Evolutionary conservation across 2,113 vertebrate genomes (phyloP), one percentile per base, ranked within the genome.

Genomic region (Oostethus manadensis): DNA sequence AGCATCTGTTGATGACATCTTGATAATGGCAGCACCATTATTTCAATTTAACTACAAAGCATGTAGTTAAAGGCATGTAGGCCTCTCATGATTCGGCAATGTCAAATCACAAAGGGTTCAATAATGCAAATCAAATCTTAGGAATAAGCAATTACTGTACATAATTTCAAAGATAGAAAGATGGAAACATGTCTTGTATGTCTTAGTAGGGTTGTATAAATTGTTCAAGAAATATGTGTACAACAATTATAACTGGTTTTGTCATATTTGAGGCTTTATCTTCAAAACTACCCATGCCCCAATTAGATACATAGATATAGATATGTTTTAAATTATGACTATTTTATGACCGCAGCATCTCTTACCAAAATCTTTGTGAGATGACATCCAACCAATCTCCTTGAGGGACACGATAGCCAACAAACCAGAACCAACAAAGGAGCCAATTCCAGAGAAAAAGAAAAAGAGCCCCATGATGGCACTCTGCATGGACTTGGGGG

Each of bases 381-480:
- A 96, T 47, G 94, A 96, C 96, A 99, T 98, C 97, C 97, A 99
- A 26, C 96, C 96, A 16, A 98, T 94, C 50, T 66, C 82, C 29
- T 86, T 89, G 59, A 94, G 1, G 1, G 96, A 95, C 46, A 98
- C 97, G 47, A 99, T 73, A 0, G 93, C 93, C 80, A 99, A 66
- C 64, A 99, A 77, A 0, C 96, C 97, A 0, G 92, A 98, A 68
- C 96, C 97, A 70, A 99, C 94, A 1, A 99, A 97, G 0, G 97
- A 99, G 2, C 97, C 97, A 1, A 98, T 88, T 1, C 97, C 97
- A 8, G 96, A 98, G 65, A 98, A 99, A 89, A 98, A 99, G 62
- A 99, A 99, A 84, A 99, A 99, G 9, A 98, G 84, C 2, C 97
- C 97, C 97, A 99, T 99, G 51, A 99, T 92, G 50, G 94, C 96